Evolutionary conservation across 2,797 vertebrate species (phyloP).

Genomic region (Halcyon leucocephala): DNA sequence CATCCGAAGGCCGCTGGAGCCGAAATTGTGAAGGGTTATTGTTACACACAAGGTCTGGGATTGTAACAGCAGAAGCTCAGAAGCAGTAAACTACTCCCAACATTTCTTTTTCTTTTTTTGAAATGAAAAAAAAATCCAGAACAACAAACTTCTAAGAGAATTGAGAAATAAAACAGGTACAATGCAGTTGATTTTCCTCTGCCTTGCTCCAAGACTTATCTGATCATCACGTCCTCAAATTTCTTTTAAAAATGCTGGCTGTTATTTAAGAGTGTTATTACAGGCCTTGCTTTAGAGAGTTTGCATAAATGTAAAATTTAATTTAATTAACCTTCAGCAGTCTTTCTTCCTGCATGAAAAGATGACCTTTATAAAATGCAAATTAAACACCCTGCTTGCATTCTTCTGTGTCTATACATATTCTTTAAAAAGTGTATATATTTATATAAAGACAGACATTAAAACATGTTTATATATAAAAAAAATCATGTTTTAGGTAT

Average conservation of each 20-base stretch:
- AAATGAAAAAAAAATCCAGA: neutral
- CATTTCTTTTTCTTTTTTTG: neutral
- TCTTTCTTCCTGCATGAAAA: constrained; percentile 27
- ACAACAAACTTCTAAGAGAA: neutral
- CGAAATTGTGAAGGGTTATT: neutral
- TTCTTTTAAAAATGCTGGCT: constrained; percentile 26
- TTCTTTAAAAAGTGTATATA: neutral
- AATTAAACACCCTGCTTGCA: neutral
- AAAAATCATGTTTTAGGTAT: neutral
- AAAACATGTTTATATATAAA: neutral
- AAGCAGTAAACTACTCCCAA: neutral
- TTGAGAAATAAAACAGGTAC: neutral
- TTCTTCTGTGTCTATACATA: neutral
- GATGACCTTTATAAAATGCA: constrained; percentile 65
- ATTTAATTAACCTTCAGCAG: constrained; percentile 62
- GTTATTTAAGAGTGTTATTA: constrained; percentile 40
- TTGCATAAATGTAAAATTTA: constrained; percentile 35
- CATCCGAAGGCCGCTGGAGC: neutral
- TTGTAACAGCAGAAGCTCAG: neutral
- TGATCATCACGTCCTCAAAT: neutral
- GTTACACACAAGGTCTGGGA: neutral
- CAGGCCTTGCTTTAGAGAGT: constrained; percentile 37
- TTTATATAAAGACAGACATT: neutral
- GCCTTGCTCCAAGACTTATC: neutral
- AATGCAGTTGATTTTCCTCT: neutral